Base-by-base conservation (phyloP, 2,888 invertebrate species). In the Cataglyphis altisquamis region DNA sequence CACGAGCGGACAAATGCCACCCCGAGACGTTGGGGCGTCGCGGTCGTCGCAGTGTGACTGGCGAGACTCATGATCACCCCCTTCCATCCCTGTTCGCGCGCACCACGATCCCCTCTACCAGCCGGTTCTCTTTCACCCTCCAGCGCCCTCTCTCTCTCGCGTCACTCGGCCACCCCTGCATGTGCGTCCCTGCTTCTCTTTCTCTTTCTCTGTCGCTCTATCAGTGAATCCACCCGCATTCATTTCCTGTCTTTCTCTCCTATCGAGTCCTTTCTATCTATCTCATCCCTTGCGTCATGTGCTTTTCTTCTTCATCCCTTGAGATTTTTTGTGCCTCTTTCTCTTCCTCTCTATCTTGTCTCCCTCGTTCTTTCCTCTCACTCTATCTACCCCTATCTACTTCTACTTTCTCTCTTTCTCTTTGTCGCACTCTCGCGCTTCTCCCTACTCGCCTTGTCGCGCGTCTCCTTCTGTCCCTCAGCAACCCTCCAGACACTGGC, bases 1-100 rank as follows among this genome's bases (percentile, higher is more conserved):
- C 89, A 90, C 86, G 83, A 85, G 62, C 90, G 90, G 75, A 90
- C 91, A 92, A 91, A 92, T 92, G 90, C 92, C 91, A 91, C 90
- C 90, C 92, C 91, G 91, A 94, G 93, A 94, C 94, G 94, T 94
- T 94, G 90, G 92, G 93, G 92, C 92, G 93, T 93, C 94, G 94
- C 94, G 93, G 93, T 92, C 94, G 94, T 94, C 93, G 94, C 94
- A 94, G 94, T 94, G 75, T 80, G 94, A 94, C 94, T 94, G 94
- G 90, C 93, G 93, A 93, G 92, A 91, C 90, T 92, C 91, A 89
- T 91, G 91, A 91, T 87, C 90, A 86, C 92, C 91, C 92, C 90
- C 91, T 74, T 80, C 89, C 52, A 52, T 6, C 2, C 57, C 78
- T 36, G 45, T 73, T 6, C 21, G 57, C 57, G 78, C 74, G 74